Evolutionary conservation across 2,113 vertebrate genomes (phyloP).

Genomic region (Arothron firmamentum): DNA sequence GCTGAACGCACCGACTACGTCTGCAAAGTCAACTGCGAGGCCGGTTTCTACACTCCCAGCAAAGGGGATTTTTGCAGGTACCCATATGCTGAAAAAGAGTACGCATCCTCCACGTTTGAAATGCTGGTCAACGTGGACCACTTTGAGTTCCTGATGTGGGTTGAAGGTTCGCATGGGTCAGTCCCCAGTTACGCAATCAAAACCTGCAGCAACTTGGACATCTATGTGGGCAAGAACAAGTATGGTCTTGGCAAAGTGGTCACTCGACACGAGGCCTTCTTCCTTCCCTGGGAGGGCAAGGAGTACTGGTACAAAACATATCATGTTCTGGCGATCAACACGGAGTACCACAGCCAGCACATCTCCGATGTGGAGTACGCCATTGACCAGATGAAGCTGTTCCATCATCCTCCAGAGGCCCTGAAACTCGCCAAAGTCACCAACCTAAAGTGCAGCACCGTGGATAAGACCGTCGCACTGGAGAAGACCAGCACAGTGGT

Average conservation of each 20-base stretch:
- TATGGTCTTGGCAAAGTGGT: conserved; percentile 77
- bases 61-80: conserved; percentile 74
- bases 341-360: conserved; percentile 68
- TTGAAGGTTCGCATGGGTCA: conserved; percentile 64
- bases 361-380: conserved; percentile 68
- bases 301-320: conserved; percentile 78
- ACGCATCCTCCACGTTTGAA: conserved; percentile 62
- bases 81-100: conserved; percentile 67
- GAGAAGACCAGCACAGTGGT: conserved; percentile 64
- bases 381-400: conserved; percentile 57
- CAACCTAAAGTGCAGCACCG: conserved; percentile 70
- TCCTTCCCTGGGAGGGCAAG: conserved; percentile 73
- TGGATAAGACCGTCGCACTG: conserved; percentile 68
- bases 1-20: conserved; percentile 69
- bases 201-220: conserved; percentile 54
- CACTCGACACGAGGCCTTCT: conserved; percentile 69
- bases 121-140: conserved; percentile 72
- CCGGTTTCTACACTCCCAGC: conserved; percentile 71
- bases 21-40: conserved; percentile 69
- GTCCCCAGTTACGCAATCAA: conserved; percentile 62
- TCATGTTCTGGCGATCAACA: conserved; percentile 72
- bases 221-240: conserved; percentile 76
- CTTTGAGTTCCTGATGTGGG: conserved; percentile 77
- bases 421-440: conserved; percentile 67
- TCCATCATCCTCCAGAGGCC: conserved; percentile 72